Base-by-base conservation (phyloP, 2,888 invertebrate genomes). In the Eupeodes luniger region DNA sequence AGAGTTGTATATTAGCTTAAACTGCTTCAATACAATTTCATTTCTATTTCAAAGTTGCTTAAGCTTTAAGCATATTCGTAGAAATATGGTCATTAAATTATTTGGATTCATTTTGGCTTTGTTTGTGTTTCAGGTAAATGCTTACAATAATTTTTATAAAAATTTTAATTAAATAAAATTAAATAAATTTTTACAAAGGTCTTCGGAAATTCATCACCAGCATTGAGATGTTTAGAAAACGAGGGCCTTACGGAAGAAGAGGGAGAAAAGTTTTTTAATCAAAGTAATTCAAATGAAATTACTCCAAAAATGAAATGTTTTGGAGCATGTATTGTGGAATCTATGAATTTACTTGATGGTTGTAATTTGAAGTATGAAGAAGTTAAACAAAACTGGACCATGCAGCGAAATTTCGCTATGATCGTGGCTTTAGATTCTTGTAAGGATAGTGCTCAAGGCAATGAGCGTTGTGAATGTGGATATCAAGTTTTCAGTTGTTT, bases 321-420 rank as follows among this genome's bases (percentile, higher is more conserved):
- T 16, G 7, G 10, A 3, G 9, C 62, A 40, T 62, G 62, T 34
- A 10, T 62, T 14, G 2, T 62, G 34, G 16, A 40, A 40, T 4
- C 10, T 4, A 16, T 62, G 36, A 6, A 62, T n/a, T n/a, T 62
- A 16, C 14, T 62, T 14, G 40, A 62, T 16, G 62, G 62, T 10
- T 62, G 62, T 40, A n/a, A 40, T 4, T 40, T 40, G 16, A 62
- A 44, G 7, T 62, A 40, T 40, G 62, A 62, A 62, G 62, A 62
- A 36, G 40, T n/a, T 14, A 62, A 16, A 10, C n/a, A n/a, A 1
- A 62, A 62, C 12, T 59, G 12, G 6, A 34, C 5, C 16, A 34
- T 14, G 10, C 16, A 62, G 16, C 40, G 40, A 62, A 7, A 62
- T 1, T n/a, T 11, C 2, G 16, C n/a, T 14, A n/a, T 62, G 40